A percentile compares a stretch with the other conserved stretches of the same genome.
phyloP scores from a whole-genome alignment of 2,888 invertebrate species.

The Oscheius myriophilus region DNA sequence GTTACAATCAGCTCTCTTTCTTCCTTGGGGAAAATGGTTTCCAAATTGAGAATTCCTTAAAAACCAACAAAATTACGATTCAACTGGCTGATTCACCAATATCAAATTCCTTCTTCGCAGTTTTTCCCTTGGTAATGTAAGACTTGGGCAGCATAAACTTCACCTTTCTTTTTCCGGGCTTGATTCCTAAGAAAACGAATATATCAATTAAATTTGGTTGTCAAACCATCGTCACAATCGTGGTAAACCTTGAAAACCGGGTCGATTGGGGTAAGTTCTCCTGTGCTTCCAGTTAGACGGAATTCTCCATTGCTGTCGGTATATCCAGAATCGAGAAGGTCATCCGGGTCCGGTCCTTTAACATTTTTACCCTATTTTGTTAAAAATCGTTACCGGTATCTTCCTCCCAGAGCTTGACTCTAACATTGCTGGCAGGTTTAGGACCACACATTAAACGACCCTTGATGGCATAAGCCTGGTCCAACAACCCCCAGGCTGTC shows the following conservation, averaged over 20 bases:
- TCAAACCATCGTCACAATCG: constrained; percentile 58
- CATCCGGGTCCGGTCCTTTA: constrained; percentile 57
- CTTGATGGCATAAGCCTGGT: constrained; percentile 55
- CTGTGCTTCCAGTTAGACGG: constrained; percentile 46
- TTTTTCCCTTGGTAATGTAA: constrained; percentile 56
- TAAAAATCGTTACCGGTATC: constrained; percentile 43
- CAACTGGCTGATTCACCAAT: constrained; percentile 32
- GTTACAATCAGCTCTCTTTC: constrained; percentile 46
- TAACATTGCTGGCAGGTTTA: constrained; percentile 46
- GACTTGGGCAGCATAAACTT: constrained; percentile 53
- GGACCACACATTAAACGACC: constrained; percentile 52
- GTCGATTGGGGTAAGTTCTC: constrained; percentile 58
- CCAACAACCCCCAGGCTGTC: constrained; percentile 30
- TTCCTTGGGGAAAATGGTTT: constrained; percentile 46
- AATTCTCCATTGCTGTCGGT: constrained; percentile 54
- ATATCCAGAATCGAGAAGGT: constrained; percentile 57
- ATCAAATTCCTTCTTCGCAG: constrained; percentile 55
- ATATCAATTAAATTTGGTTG: background rate
- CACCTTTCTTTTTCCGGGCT: constrained; percentile 55
- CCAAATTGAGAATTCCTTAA: constrained; percentile 47
- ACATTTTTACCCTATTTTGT: too few relatives aligned
- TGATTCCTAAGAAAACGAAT: constrained; percentile 12
- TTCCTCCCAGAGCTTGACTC: constrained; percentile 61
- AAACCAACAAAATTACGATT: background rate
- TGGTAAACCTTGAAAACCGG: constrained; percentile 61